Base-by-base conservation (phyloP, 2,113 vertebrate genomes). In the Hippocampus guttulatus region DNA sequence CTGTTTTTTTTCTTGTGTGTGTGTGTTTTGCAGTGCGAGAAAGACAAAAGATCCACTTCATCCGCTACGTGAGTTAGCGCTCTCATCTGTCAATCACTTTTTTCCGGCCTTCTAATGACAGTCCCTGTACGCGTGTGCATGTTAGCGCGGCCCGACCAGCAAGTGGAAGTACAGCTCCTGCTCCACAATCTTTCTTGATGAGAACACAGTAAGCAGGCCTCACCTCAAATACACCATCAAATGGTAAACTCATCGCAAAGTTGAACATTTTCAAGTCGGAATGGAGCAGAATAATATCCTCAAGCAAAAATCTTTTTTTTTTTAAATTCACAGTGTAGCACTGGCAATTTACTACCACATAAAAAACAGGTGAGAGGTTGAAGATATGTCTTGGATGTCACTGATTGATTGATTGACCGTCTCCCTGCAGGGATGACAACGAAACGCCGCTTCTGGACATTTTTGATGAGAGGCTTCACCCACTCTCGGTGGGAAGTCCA, bases 101-200 rank as follows among this genome's bases (percentile, higher is more conserved):
- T 3, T 43, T 65, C 6, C 14, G 15, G 30, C 49, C 45, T 2
- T n/a, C 23, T 52, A 30, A 54, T 40, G 47, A 21, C 18, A n/a
- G 16, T 14, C 23, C 18, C 2, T 45, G 8, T 33, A 12, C 6
- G 15, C n/a, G 41, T 8, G 23, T 47, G 64, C 14, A 23, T 67
- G 65, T 57, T 21, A 40, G 67, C 38, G 52, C 2, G 30, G 52
- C 41, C 52, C 52, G 7, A n/a, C 49, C 52, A 68, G 51, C 10
- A 57, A 52, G 33, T 40, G 67, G 27, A 68, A 68, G n/a, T 68
- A 57, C 52, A 68, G 67, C 30, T 68, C 67, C 21, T 68, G 67
- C 67, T 68, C 67, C 67, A 68, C 67, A n/a, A 68, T 68, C 67
- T 68, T 68, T 23, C 67, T 68, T 54, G 67, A 68, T 23, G 67